Conservation (phyloP, 2,797 vertebrate genomes). For the Tachyglossus aculeatus region DNA sequence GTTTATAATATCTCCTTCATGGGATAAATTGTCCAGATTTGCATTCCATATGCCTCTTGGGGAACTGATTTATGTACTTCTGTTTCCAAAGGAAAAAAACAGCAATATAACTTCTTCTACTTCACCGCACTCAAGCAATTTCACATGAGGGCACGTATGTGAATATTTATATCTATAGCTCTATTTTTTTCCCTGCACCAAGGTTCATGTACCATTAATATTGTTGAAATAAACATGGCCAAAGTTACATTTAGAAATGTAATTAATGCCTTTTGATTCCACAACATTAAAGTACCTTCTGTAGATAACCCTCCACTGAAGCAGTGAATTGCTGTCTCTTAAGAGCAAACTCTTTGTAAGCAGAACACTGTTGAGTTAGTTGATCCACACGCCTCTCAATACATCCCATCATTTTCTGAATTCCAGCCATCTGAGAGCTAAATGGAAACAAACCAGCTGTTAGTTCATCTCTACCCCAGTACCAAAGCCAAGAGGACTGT, state of each 20-base stretch:
- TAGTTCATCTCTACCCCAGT: constrained; percentile 5
- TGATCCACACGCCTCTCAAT: constrained; percentile 71
- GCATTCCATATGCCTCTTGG: too few species aligned
- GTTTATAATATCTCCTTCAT: too few species aligned
- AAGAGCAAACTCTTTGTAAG: constrained; percentile 67
- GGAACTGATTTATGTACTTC: too few species aligned
- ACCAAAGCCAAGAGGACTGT: not conserved
- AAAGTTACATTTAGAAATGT: not conserved
- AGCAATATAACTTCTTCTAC: too few species aligned
- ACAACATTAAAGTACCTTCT: constrained; percentile 76
- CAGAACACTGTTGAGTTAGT: constrained; percentile 65
- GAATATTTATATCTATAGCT: too few species aligned
- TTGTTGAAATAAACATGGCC: not conserved
- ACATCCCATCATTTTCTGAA: constrained; percentile 78
- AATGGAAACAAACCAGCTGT: constrained; percentile 44
- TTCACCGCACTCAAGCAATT: too few species aligned
- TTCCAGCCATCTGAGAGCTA: constrained; percentile 67
- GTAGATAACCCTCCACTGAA: constrained; percentile 74
- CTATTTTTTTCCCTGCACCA: too few species aligned
- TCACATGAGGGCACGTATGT: too few species aligned
- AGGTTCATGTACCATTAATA: not conserved
- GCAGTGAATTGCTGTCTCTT: constrained; percentile 74
- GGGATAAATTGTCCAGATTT: too few species aligned
- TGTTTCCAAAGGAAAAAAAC: too few species aligned
- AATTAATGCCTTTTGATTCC: not conserved